Evolutionary conservation across 1,140 invertebrate species (phyloP).

Genomic region (Aphaenogaster floridana): DNA sequence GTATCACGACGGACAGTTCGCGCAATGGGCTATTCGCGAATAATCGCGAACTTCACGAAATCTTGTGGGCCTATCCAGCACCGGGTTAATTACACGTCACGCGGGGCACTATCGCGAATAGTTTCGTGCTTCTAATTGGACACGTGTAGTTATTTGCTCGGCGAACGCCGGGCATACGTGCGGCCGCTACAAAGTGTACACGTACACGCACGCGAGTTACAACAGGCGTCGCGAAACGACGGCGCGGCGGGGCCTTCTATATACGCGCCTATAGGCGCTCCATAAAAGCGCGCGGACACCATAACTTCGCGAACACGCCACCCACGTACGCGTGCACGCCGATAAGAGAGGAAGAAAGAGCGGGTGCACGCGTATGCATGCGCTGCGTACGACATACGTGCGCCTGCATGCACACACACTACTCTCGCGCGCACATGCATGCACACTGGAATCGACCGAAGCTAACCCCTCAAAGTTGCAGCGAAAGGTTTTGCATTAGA

Average conservation of each 20-base stretch:
- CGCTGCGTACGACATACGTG: slow-evolving; percentile 16
- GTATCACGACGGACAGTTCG: slow-evolving; percentile 16
- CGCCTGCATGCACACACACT: neutral
- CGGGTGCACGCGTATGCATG: slow-evolving; percentile 36
- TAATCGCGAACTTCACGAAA: slow-evolving; percentile 61
- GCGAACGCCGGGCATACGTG: slow-evolving; percentile 62
- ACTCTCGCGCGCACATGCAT: neutral
- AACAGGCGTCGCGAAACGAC: slow-evolving; percentile 29
- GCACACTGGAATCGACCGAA: slow-evolving; percentile 42
- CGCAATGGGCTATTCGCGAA: slow-evolving; percentile 36
- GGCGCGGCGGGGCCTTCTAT: neutral
- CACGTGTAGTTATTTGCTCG: slow-evolving; percentile 83
- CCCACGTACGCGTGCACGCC: slow-evolving; percentile 68
- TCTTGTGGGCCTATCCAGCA: slow-evolving; percentile 34
- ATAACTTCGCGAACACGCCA: slow-evolving; percentile 73
- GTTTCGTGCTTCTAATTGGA: slow-evolving; percentile 83
- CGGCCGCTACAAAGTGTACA: slow-evolving; percentile 51
- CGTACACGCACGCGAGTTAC: slow-evolving; percentile 57
- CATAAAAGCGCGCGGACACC: slow-evolving; percentile 76
- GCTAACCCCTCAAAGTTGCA: slow-evolving; percentile 50
- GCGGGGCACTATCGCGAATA: slow-evolving; percentile 70
- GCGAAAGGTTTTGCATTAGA: slow-evolving; percentile 58
- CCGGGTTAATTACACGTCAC: slow-evolving; percentile 61
- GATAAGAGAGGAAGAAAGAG: slow-evolving; percentile 63
- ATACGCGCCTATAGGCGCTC: slow-evolving; percentile 35